Conservation (phyloP, 2,797 vertebrate species). For the Serranus cabrilla region DNA sequence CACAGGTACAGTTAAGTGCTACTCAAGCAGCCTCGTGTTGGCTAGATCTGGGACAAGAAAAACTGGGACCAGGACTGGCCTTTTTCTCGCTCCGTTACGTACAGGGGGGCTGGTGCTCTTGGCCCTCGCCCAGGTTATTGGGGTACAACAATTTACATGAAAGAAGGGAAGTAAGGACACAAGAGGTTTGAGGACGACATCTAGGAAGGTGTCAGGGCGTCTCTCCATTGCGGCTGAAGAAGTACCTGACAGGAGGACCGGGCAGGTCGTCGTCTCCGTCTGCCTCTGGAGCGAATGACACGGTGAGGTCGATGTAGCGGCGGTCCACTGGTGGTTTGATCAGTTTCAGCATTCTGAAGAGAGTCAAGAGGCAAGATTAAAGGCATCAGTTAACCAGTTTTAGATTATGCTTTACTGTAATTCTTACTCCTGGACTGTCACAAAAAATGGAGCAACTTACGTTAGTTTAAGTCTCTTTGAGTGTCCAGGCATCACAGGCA, state of each 20-base stretch:
- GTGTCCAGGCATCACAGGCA: constrained; percentile 98
- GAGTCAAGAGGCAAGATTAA: constrained; percentile 4
- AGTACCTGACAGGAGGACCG: constrained; percentile 96
- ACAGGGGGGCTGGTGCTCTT: constrained; percentile 46
- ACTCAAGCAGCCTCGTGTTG: constrained; percentile 74
- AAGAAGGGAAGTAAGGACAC: constrained; percentile 72
- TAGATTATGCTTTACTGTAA: not conserved
- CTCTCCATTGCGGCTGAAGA: constrained; percentile 88
- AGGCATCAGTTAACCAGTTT: not conserved
- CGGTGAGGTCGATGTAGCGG: constrained; percentile 96
- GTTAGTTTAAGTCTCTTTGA: constrained; percentile 97
- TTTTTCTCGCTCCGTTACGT: constrained; percentile 58
- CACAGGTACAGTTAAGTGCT: constrained; percentile 85
- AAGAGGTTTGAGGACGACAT: constrained; percentile 63
- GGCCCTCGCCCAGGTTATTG: constrained; percentile 53
- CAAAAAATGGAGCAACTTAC: constrained; percentile 82
- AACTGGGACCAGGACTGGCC: constrained; percentile 43
- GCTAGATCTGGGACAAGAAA: constrained; percentile 61
- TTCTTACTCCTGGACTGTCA: not conserved
- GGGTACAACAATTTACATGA: constrained; percentile 64
- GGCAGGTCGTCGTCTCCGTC: constrained; percentile 96
- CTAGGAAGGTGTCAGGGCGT: constrained; percentile 68
- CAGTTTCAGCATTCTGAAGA: constrained; percentile 95
- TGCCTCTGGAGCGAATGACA: constrained; percentile 94
- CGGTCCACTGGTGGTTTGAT: constrained; percentile 94